Evolutionary conservation across 1,140 invertebrate species (phyloP).

Genomic region (Drosophila truncata): DNA sequence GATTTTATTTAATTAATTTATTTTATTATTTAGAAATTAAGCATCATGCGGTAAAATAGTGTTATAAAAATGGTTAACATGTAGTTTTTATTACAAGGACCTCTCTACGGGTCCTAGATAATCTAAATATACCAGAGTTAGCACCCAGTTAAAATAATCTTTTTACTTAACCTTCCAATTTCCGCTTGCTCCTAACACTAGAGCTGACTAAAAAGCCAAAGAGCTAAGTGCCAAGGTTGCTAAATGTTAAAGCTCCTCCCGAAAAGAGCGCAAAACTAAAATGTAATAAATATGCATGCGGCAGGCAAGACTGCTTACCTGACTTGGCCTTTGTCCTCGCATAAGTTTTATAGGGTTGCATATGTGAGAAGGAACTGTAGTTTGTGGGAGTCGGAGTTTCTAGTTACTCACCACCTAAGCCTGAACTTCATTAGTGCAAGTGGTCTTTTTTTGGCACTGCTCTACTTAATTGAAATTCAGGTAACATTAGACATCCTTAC

Average conservation of each 20-base stretch:
- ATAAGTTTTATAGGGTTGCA: constrained; percentile 27
- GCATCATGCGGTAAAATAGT: too few species aligned
- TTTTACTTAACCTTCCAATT: neutral
- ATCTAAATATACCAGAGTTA: too few species aligned
- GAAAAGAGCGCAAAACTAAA: constrained; percentile 19
- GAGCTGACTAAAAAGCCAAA: constrained; percentile 22
- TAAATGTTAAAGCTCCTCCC: constrained; percentile 43
- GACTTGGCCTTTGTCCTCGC: constrained; percentile 17
- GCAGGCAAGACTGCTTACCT: constrained; percentile 10
- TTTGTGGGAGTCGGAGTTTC: constrained; percentile 17
- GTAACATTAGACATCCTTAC: constrained; percentile 28
- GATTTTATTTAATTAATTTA: neutral
- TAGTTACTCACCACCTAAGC: constrained; percentile 21
- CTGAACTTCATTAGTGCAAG: constrained; percentile 74
- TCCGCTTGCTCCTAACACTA: constrained; percentile 1
- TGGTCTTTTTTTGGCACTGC: constrained; percentile 29
- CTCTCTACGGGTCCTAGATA: too few species aligned
- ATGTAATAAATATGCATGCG: constrained; percentile 52
- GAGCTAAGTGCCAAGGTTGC: constrained; percentile 56
- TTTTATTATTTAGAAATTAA: neutral
- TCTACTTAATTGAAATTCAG: constrained; percentile 71
- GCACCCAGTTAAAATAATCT: neutral
- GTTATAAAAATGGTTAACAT: neutral
- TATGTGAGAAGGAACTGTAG: constrained; percentile 22
- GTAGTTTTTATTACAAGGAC: neutral